These are phyloP conservation scores for Stegodyphus dumicola DNA, from an alignment of 1,140 invertebrate genomes.

Conservation along the genomic window DNA sequence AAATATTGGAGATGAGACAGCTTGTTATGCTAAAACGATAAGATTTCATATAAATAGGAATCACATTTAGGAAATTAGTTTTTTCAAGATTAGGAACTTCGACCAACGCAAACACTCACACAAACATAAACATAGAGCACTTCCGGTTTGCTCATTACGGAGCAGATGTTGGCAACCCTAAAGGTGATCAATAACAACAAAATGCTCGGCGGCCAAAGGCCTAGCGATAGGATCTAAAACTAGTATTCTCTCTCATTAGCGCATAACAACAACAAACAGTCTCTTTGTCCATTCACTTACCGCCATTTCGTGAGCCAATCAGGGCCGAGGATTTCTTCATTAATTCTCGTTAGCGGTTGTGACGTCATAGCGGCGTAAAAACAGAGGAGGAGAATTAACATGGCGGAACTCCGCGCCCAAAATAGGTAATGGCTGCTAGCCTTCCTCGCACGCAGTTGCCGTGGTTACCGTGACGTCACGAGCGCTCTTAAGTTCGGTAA, in stretches of 20 bases:
- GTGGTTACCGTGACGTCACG: constrained; percentile 13
- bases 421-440: constrained; percentile 37
- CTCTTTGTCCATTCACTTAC: constrained; percentile 49
- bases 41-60: no score
- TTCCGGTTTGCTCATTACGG: no score
- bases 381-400: constrained; percentile 54
- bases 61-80: no score
- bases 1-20: no score
- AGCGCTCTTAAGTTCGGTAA: no score
- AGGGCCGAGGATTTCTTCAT: constrained; percentile 50
- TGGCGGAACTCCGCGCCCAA: constrained; percentile 36
- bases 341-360: constrained; percentile 52
- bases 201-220: background rate
- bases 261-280: constrained; percentile 46
- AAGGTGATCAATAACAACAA: background rate
- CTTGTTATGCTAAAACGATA: no score
- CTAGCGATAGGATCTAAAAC: constrained; percentile 1
- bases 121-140: no score
- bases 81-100: no score
- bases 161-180: background rate
- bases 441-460: constrained; percentile 13
- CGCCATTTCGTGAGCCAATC: constrained; percentile 35
- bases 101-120: no score
- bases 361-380: constrained; percentile 41
- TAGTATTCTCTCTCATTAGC: constrained; percentile 37